phyloP scores from a whole-genome alignment of 2,888 invertebrate species.

The Platerodrilus igneus region DNA sequence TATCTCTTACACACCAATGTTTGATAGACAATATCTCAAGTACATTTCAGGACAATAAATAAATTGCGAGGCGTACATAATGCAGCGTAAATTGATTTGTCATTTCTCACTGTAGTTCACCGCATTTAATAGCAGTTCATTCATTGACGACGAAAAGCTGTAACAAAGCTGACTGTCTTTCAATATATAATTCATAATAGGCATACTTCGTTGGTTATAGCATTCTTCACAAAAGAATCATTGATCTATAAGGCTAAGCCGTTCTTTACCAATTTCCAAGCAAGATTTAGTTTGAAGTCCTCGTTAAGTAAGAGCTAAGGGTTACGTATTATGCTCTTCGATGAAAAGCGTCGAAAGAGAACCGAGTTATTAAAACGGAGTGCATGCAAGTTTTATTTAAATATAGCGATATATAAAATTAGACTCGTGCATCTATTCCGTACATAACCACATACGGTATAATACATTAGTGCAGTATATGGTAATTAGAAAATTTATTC shows the following conservation, averaged over 20 bases:
- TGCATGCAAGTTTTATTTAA: no score
- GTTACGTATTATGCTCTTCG: no score
- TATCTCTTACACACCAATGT: no score
- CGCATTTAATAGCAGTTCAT: conserved; percentile 44
- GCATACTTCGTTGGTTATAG: conserved; percentile 40
- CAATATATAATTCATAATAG: conserved; percentile 48
- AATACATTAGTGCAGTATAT: no score
- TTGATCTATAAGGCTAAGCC: conserved; percentile 49
- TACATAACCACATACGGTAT: no score
- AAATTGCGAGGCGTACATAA: conserved; percentile 40
- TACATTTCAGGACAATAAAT: conserved; percentile 33
- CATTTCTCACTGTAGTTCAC: conserved; percentile 41
- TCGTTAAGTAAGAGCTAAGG: no score
- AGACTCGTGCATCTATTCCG: no score
- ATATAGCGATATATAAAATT: no score
- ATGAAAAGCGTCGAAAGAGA: no score
- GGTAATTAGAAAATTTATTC: no score
- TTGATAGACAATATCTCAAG: no score
- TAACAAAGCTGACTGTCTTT: conserved; percentile 38
- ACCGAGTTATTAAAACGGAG: no score
- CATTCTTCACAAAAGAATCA: conserved; percentile 41
- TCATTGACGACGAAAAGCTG: conserved; percentile 38
- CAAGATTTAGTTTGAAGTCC: conserved; percentile 50
- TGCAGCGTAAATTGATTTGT: conserved; percentile 44
- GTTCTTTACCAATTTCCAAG: conserved; percentile 51